These are phyloP conservation scores for Allacma fusca DNA, from an alignment of 2,888 invertebrate species.

Conservation along the genomic window DNA sequence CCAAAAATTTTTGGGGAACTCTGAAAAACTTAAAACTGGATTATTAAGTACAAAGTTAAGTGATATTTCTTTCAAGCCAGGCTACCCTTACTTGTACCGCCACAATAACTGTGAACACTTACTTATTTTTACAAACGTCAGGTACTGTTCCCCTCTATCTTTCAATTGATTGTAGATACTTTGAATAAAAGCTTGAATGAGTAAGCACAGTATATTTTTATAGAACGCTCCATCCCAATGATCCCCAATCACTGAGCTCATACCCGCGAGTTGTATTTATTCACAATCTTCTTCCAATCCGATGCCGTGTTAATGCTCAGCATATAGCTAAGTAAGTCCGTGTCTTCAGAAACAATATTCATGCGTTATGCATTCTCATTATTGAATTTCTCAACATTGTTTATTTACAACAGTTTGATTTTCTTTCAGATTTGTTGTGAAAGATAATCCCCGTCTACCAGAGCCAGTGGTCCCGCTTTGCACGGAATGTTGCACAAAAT, in stretches of 20 bases:
- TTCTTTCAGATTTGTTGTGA: slow-evolving; percentile 33
- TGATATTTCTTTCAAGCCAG: slow-evolving; percentile 69
- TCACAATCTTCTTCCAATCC: slow-evolving; percentile 16
- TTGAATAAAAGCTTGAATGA: background rate
- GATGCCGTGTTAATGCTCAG: slow-evolving; percentile 30
- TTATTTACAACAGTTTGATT: background rate
- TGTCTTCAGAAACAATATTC: no score
- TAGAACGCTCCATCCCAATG: slow-evolving; percentile 32
- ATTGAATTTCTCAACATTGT: no score
- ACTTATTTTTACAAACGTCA: slow-evolving; percentile 79
- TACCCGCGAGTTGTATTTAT: slow-evolving; percentile 33
- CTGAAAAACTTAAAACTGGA: slow-evolving; percentile 61
- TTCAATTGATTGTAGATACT: background rate
- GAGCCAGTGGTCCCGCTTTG: slow-evolving; percentile 35
- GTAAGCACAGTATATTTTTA: background rate
- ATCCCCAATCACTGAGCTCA: background rate
- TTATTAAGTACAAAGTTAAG: slow-evolving; percentile 65
- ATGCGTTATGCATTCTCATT: no score
- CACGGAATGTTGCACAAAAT: slow-evolving; percentile 33
- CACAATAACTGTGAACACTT: slow-evolving; percentile 95
- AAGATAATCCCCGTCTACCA: slow-evolving; percentile 36
- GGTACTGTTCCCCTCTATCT: slow-evolving; percentile 62
- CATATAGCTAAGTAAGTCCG: slow-evolving; percentile 43
- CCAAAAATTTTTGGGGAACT: slow-evolving; percentile 12
- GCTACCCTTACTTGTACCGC: slow-evolving; percentile 81